A percentile compares a stretch with the other conserved stretches of the same genome.
phyloP scores from a whole-genome alignment of 2,888 invertebrate species.

The Chrysotoxum bicinctum region DNA sequence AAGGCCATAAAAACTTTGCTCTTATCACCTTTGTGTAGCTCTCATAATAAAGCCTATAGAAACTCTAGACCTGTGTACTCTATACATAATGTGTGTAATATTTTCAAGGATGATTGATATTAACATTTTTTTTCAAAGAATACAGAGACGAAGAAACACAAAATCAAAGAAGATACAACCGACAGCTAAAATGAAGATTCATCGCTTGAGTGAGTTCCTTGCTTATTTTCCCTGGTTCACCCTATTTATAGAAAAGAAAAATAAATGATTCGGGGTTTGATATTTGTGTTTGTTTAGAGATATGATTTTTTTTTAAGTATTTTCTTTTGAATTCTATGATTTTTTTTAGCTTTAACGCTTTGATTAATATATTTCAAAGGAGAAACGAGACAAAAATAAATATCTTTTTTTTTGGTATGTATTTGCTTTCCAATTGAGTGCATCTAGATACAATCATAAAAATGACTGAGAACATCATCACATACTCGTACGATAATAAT shows the following conservation, averaged over 20 bases:
- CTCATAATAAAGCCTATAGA: neutral
- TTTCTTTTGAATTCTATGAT: neutral
- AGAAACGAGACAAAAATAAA: neutral
- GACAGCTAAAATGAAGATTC: conserved; percentile 60
- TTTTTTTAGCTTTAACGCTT: neutral
- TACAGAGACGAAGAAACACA: neutral
- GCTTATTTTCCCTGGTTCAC: neutral
- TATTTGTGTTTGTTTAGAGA: neutral
- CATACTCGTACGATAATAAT: conserved; percentile 12
- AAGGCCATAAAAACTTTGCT: neutral
- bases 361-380: neutral
- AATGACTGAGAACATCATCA: neutral
- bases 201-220: conserved; percentile 41
- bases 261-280: neutral
- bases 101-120: neutral
- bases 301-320: neutral
- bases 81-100: neutral
- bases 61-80: neutral
- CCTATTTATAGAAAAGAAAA: neutral
- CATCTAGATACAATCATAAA: conserved; percentile 38
- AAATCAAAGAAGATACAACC: neutral
- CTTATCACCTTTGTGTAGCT: neutral
- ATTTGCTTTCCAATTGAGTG: conserved; percentile 43
- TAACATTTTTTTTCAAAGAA: neutral
- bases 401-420: neutral